Evolutionary conservation across 2,113 vertebrate genomes (phyloP).

Genomic region (Aptenodytes forsteri): DNA sequence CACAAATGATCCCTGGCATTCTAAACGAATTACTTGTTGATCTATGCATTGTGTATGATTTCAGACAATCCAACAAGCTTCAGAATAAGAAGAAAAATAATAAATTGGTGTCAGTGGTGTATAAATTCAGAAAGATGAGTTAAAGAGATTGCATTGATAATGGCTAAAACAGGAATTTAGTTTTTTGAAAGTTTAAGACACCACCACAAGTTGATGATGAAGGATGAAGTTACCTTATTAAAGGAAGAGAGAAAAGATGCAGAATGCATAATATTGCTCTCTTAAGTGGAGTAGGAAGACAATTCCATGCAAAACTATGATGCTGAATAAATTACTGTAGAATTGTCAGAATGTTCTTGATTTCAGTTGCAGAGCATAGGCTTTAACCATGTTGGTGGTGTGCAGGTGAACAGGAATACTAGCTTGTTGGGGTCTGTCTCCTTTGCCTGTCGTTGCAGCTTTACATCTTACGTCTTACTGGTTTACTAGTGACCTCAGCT

Average conservation of each 20-base stretch:
- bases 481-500: not conserved
- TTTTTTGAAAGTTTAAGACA: conserved; percentile 21
- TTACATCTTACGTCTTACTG: not conserved
- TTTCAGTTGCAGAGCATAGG: not conserved
- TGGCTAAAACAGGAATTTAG: conserved; percentile 19
- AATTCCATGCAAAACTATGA: not conserved
- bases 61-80: not conserved
- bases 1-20: conserved; percentile 16
- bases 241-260: not conserved
- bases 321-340: not conserved
- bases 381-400: not conserved
- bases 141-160: not conserved
- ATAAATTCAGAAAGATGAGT: conserved; percentile 44
- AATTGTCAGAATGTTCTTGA: not conserved
- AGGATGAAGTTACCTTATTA: conserved; percentile 35
- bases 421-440: not conserved
- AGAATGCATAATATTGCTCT: not conserved
- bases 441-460: not conserved
- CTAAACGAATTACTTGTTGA: conserved; percentile 40
- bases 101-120: not conserved
- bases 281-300: not conserved
- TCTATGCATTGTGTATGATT: not conserved
- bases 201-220: conserved; percentile 7
- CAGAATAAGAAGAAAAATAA: not conserved
- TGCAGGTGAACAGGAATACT: not conserved